Evolutionary conservation across 2,113 vertebrate genomes (phyloP), one percentile per base, ranked within the genome.

Genomic region (Oenanthe melanoleuca): DNA sequence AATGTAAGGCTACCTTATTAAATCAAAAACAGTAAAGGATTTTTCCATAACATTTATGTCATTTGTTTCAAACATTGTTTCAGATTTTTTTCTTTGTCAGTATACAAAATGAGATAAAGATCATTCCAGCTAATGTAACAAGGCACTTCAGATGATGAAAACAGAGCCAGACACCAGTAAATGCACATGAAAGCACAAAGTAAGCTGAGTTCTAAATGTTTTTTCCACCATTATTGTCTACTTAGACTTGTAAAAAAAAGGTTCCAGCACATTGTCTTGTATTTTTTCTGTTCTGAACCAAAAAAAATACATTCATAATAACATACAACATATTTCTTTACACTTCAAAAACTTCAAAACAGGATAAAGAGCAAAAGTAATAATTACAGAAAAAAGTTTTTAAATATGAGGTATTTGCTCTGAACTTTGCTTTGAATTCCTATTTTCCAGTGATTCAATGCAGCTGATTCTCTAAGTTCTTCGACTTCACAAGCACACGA

Each of bases 21-120:
- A 60, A 24, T 83, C 31, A 88, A 94, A 97, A 73, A 5, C 20
- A 83, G 22, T 37, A 89, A 37, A 84, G 87, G 13, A 31, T 66
- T 88, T 92, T 70, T 64, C 28, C 14, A 66, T 65, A 11, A 37
- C 5, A 18, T 53, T 71, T 71, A 29, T 86, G 75, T 22, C 22
- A 69, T 88, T 96, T 40, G 12, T 52, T 92, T 95, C 60, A 93
- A 95, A 94, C 33, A 6, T n/a, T 22, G 52, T 92, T 96, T 77
- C 64, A 53, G 40, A 93, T 94, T 96, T 94, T 94, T 94, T 65
- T 85, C 84, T 53, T 94, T 94, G 47, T 89, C 71, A 26, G 34
- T 23, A 63, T 24, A 56, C 23, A 23, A 95, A 95, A 70, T 57
- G 34, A 97, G 91, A 75, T 33, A 71, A 94, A 19, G 29, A 67